A percentile compares a stretch with the other conserved stretches of the same genome.
phyloP scores from a whole-genome alignment of 2,888 invertebrate genomes.

The Ophion costatus region DNA sequence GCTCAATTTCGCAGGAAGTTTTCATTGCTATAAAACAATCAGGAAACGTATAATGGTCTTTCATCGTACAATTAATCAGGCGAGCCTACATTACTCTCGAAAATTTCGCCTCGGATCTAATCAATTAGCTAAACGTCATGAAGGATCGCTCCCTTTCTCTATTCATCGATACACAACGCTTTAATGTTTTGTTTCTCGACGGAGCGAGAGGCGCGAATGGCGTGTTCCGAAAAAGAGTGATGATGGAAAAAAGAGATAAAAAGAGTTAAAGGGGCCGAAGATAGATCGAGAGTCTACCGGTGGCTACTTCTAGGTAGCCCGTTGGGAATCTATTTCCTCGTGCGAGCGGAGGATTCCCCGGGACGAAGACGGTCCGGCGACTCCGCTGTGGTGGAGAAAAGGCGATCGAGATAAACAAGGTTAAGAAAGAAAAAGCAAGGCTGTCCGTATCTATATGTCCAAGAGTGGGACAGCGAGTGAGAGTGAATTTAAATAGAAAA shows the following conservation, averaged over 20 bases:
- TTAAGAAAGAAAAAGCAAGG: conserved; percentile 15
- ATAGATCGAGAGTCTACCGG: conserved; percentile 47
- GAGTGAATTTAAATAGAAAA: conserved; percentile 43
- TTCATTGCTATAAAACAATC: neutral
- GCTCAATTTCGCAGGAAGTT: neutral
- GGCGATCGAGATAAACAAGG: conserved; percentile 57
- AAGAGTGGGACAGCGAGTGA: neutral
- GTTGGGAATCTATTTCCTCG: conserved; percentile 40
- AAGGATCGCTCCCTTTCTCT: neutral
- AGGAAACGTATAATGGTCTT: too few species aligned
- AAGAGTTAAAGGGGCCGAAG: conserved; percentile 34
- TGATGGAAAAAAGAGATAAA: conserved; percentile 5
- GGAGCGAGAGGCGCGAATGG: neutral
- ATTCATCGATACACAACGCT: neutral
- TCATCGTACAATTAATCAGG: neutral
- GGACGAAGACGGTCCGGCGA: conserved; percentile 12
- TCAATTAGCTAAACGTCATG: neutral
- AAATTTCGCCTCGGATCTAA: neutral
- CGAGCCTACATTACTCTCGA: neutral
- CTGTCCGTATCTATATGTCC: neutral
- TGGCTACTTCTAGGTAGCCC: conserved; percentile 26
- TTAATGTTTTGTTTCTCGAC: neutral
- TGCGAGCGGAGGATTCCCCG: conserved; percentile 29
- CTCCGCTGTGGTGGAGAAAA: conserved; percentile 33
- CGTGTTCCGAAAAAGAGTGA: neutral